Base-by-base conservation (phyloP, 2,113 vertebrate species). In the Platysteira castanea region DNA sequence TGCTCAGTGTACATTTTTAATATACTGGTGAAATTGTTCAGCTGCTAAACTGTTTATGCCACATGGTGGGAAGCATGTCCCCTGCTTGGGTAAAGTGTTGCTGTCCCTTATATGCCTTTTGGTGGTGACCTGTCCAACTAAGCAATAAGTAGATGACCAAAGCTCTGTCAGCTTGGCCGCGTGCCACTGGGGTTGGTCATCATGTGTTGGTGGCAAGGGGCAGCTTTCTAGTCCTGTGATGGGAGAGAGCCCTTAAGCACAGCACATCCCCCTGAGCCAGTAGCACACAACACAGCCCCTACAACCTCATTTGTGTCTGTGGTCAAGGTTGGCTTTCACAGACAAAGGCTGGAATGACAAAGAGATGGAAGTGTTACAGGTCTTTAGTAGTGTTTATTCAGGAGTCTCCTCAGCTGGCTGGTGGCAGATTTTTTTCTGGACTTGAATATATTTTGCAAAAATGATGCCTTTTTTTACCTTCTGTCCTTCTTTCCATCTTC, bases 391-490 rank as follows among this genome's bases (percentile, higher is more conserved):
- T 68, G 76, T 76, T 44, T 81, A 61, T 89, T 95, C 89, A 94
- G 44, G 53, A 46, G n/a, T 86, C 78, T 59, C 68, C 82, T 89
- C 52, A 71, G 90, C 90, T 97, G 74, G 39, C 85, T 87, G 28
- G 79, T 73, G 90, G 89, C 89, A 92, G 85, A 61, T 96, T 96
- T 94, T 93, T 63, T 69, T 89, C 68, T 83, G 59, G 47, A 22
- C 90, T 90, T 11, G 5, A 83, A 82, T 95, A 67, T 52, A 14
- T 89, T 96, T 97, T 96, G 64, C 65, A 93, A 54, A 96, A 95
- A 95, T n/a, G 52, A 95, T 84, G 75, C 60, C 1, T 52, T 96
- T 94, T 96, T 93, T 37, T 91, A 50, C 47, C 27, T 59, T 54
- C 79, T 92, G 81, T 76, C 49, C 53, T 91, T 90, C 71, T 81